These are phyloP conservation scores for Pantelozetes paolii DNA, from an alignment of 2,888 invertebrate genomes.

Conservation along the genomic window DNA sequence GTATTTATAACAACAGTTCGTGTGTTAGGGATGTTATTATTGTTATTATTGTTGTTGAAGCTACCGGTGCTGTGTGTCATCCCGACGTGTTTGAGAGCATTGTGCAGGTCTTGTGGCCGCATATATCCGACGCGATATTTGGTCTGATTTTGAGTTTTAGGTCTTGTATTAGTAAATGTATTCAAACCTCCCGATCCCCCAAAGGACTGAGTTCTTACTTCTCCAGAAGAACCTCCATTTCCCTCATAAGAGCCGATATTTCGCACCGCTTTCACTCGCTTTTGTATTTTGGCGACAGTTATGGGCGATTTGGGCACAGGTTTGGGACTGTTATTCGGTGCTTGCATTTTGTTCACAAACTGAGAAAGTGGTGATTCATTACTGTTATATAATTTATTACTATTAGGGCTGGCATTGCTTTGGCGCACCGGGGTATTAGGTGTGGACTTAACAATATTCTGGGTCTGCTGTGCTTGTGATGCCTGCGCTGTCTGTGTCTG, in stretches of 20 bases:
- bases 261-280: background rate
- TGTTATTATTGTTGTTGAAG: background rate
- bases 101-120: conserved; percentile 2
- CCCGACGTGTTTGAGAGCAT: conserved; percentile 11
- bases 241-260: conserved; percentile 30
- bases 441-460: background rate
- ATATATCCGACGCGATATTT: conserved; percentile 27
- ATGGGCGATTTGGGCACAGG: background rate
- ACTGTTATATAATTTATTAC: background rate
- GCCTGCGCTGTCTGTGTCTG: conserved; percentile 11
- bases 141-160: background rate
- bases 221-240: background rate
- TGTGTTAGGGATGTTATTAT: background rate
- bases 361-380: conserved; percentile 29
- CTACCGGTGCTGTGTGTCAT: background rate
- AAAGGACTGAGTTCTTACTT: no score
- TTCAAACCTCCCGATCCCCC: no score
- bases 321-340: background rate
- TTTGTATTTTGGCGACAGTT: conserved; percentile 18
- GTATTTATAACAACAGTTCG: conserved; percentile 25
- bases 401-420: background rate
- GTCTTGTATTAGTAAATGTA: no score
- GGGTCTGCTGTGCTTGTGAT: background rate
- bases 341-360: conserved; percentile 22
- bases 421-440: background rate